These are phyloP conservation scores for Anguilla obscura DNA, from an alignment of 2,797 vertebrate species.

Conservation along the genomic window DNA sequence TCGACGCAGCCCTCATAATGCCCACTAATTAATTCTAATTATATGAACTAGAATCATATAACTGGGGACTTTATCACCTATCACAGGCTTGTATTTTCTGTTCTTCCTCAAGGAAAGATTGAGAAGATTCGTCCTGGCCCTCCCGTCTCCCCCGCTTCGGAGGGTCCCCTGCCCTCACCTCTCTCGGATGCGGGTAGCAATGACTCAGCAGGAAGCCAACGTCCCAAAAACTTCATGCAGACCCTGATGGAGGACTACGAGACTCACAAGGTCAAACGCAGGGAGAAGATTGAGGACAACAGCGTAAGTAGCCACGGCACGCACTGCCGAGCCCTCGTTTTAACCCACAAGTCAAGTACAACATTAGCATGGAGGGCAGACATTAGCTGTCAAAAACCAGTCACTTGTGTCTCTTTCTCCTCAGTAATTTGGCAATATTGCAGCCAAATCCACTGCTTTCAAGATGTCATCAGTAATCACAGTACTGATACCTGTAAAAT, in stretches of 20 bases:
- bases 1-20: background rate
- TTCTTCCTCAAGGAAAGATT: slow-evolving; percentile 84
- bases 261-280: slow-evolving; percentile 92
- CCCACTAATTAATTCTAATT: too few relatives aligned
- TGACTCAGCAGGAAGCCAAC: slow-evolving; percentile 81
- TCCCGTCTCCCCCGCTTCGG: slow-evolving; percentile 78
- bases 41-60: background rate
- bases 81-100: background rate
- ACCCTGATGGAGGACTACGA: slow-evolving; percentile 97
- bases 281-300: slow-evolving; percentile 90
- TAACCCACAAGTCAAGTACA: background rate
- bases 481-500: background rate
- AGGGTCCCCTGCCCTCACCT: slow-evolving; percentile 69
- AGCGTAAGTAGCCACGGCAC: slow-evolving; percentile 78
- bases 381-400: background rate
- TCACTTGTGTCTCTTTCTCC: background rate
- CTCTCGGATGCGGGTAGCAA: slow-evolving; percentile 80
- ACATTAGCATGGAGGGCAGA: background rate
- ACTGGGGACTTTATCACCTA: background rate
- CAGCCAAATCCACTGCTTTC: background rate
- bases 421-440: background rate
- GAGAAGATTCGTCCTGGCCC: slow-evolving; percentile 85
- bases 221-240: slow-evolving; percentile 96
- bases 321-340: background rate
- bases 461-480: background rate